Percentiles rank a stretch among this genome's conserved stretches.
Conservation (phyloP, 2,113 vertebrate genomes). For the Benitochromis conjunctus region DNA sequence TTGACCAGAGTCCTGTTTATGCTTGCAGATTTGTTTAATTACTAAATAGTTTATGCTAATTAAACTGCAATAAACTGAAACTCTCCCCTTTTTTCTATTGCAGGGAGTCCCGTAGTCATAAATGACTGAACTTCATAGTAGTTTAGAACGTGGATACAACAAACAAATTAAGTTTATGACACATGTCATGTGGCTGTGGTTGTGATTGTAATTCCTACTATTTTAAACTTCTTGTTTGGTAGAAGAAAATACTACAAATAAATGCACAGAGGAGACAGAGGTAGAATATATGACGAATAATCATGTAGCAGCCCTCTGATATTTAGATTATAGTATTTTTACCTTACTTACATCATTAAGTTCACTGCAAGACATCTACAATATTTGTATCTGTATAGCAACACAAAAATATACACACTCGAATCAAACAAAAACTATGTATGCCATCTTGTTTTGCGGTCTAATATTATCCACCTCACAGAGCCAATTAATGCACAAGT, state of each 20-base stretch:
- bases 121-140: not conserved
- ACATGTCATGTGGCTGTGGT: not conserved
- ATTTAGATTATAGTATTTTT: not conserved
- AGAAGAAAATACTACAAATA: not conserved
- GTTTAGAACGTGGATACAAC: not conserved
- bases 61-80: not conserved
- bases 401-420: not conserved
- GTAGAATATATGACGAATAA: not conserved
- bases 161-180: not conserved
- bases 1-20: not conserved
- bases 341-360: not conserved
- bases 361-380: not conserved
- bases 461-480: not conserved
- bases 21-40: not conserved
- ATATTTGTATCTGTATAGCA: not conserved
- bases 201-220: rapidly evolving
- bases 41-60: not conserved
- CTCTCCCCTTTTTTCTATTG: rapidly evolving
- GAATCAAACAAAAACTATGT: not conserved
- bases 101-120: not conserved
- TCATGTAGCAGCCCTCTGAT: not conserved
- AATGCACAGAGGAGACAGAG: rapidly evolving
- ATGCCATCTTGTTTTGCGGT: not conserved
- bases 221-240: not conserved
- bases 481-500: too few species aligned